These are phyloP conservation scores for Hypena proboscidalis DNA, from an alignment of 2,888 invertebrate genomes.

Conservation along the genomic window DNA sequence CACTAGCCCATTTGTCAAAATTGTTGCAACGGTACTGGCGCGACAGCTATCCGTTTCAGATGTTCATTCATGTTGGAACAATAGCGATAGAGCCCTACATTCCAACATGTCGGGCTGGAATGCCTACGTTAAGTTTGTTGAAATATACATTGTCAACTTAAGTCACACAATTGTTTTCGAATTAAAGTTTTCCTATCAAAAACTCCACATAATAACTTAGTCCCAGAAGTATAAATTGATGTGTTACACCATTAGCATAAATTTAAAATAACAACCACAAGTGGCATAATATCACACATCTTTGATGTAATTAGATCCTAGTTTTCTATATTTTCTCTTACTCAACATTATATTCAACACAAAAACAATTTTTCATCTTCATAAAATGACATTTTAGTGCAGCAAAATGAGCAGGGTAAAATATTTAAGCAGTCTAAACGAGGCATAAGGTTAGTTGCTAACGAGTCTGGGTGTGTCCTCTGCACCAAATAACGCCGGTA, in stretches of 20 bases:
- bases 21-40: conserved; percentile 13
- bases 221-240: no score
- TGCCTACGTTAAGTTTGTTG: no score
- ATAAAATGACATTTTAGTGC: conserved; percentile 39
- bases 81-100: neutral
- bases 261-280: no score
- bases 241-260: no score
- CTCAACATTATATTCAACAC: conserved; percentile 17
- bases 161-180: no score
- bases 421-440: conserved; percentile 56
- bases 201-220: no score
- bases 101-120: no score
- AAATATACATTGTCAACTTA: no score
- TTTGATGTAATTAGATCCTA: no score
- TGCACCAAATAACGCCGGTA: conserved; percentile 75
- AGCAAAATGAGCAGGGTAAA: conserved; percentile 31
- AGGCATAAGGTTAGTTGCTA: conserved; percentile 74
- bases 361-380: conserved; percentile 30
- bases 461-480: conserved; percentile 81
- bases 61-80: neutral
- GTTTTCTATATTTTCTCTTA: no score
- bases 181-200: no score
- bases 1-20: conserved; percentile 32
- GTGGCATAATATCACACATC: no score
- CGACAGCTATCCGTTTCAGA: conserved; percentile 6